Evolutionary conservation across 2,888 invertebrate species (phyloP), one percentile per base, ranked within the genome.

Genomic region (Agonopterix alstromeriana): DNA sequence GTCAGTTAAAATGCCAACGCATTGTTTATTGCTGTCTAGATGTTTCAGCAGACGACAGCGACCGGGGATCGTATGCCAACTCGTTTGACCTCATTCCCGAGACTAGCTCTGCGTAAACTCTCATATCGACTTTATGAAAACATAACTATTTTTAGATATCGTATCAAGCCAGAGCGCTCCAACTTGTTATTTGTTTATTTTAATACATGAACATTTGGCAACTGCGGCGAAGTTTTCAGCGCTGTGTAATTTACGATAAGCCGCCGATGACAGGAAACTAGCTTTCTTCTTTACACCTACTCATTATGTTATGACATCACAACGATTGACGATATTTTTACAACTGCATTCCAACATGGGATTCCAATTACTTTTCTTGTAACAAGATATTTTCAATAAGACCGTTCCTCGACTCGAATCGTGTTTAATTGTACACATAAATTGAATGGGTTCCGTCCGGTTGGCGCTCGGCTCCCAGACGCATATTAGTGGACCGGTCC

Each of bases 41-140:
- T 73, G 75, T 80, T 78, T 76, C 70, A 74, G 67, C 70, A 64
- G 61, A 61, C 61, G 48, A 49, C 46, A 47, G 43, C 65, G 61
- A 63, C 64, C 57, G 71, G 65, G 59, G 68, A 74, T 74, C 72
- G 77, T 77, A 79, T 80, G 85, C 86, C 82, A 84, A 81, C 76
- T 78, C 73, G 74, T 75, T 76, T 82, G 84, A 86, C 87, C 87
- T 79, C 84, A 82, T 86, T 86, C 78, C 70, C 69, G 71, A 64
- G 73, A 77, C 78, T 77, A 77, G 78, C 77, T 76, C 82, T 82
- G 81, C 73, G 81, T 84, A 82, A 81, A 82, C 79, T 83, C 77
- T 77, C 79, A 79, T 82, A 83, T 85, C 77, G 79, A 72, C 68
- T 73, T 78, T 82, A 84, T 82, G 80, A 83, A 84, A 82, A 84